A percentile compares a stretch with the other conserved stretches of the same genome.
These are phyloP conservation scores for Cactoblastis cactorum DNA, from an alignment of 2,888 invertebrate genomes.

Conservation along the genomic window DNA sequence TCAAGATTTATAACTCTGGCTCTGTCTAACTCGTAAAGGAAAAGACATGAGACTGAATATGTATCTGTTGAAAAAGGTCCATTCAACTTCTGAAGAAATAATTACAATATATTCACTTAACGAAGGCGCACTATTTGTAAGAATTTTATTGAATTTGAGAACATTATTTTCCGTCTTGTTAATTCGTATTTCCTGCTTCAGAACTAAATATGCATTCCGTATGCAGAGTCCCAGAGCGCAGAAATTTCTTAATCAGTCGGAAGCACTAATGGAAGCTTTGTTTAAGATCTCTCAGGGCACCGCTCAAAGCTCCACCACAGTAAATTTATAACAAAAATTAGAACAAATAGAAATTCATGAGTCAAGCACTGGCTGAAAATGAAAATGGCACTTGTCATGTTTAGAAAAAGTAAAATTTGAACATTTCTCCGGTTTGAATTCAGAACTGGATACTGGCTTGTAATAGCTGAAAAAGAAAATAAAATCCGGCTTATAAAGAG, in stretches of 20 bases:
- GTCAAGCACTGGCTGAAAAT: not conserved
- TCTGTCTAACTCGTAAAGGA: too few species aligned
- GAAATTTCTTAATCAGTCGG: conserved; percentile 5
- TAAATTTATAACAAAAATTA: conserved; percentile 6
- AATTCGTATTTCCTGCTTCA: too few species aligned
- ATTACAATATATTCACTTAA: too few species aligned
- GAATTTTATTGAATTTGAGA: too few species aligned
- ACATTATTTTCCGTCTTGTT: too few species aligned
- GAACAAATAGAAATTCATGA: not conserved
- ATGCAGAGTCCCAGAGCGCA: not conserved
- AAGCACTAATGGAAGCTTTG: conserved; percentile 9
- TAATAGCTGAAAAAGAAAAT: not conserved
- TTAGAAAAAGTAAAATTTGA: not conserved
- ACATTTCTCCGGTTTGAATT: not conserved
- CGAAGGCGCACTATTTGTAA: too few species aligned
- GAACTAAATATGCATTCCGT: not conserved
- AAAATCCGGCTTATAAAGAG: not conserved
- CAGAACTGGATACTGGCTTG: not conserved
- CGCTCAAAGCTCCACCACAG: conserved; percentile 5
- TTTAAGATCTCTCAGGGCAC: not conserved
- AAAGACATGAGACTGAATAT: too few species aligned
- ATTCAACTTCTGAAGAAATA: too few species aligned
- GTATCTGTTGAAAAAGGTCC: too few species aligned
- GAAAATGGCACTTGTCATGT: not conserved
- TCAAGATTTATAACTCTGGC: too few species aligned